phyloP scores from a whole-genome alignment of 2,797 vertebrate genomes.

The Dipus sagitta region DNA sequence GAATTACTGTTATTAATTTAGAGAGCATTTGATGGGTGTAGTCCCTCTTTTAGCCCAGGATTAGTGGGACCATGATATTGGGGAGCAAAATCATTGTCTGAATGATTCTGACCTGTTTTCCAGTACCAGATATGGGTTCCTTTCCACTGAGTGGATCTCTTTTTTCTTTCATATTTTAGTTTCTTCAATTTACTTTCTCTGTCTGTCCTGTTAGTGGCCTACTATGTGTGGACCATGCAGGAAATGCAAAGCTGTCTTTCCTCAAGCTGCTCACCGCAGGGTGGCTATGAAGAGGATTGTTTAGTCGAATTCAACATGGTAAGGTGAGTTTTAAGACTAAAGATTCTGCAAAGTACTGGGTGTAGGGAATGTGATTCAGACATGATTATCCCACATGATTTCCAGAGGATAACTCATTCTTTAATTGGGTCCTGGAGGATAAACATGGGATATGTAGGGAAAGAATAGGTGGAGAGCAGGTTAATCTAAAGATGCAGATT shows the following conservation, averaged over 20 bases:
- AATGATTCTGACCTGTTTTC: too few species aligned
- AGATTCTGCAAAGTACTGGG: neutral
- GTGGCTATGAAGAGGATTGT: too few species aligned
- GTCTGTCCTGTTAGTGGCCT: neutral
- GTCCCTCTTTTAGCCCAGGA: too few species aligned
- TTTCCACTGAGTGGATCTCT: neutral
- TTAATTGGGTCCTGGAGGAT: neutral
- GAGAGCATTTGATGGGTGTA: too few species aligned
- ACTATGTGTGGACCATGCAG: neutral
- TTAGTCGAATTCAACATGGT: too few species aligned
- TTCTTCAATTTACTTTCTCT: neutral
- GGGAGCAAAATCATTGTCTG: too few species aligned
- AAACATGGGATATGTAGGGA: neutral
- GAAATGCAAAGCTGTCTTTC: neutral
- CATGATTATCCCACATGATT: neutral
- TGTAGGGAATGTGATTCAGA: neutral
- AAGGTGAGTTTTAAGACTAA: neutral
- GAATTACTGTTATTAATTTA: too few species aligned
- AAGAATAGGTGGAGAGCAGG: neutral
- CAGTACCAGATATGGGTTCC: neutral
- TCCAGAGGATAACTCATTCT: neutral
- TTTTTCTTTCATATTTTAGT: neutral
- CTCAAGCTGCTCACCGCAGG: neutral
- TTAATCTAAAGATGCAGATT: neutral
- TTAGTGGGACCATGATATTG: too few species aligned